A percentile compares a stretch with the other conserved stretches of the same genome.
Evolutionary conservation across 1,140 invertebrate species (phyloP).

Genomic region (Leptinotarsa undecemlineata): DNA sequence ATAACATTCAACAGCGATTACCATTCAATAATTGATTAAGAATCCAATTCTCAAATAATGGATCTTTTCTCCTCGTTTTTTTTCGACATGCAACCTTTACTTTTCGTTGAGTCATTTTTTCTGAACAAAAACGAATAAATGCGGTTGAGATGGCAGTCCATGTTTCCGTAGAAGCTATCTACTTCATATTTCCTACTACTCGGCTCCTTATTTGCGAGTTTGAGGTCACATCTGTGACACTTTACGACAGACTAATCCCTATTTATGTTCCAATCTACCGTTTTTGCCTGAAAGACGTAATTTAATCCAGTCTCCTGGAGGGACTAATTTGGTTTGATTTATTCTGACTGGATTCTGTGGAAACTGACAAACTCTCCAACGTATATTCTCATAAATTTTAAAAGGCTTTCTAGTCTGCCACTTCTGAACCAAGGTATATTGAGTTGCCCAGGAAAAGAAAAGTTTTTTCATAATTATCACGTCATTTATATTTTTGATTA

Average conservation of each 20-base stretch:
- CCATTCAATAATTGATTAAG: too few relatives aligned
- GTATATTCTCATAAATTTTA: not conserved
- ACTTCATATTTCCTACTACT: too few relatives aligned
- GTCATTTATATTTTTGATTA: too few relatives aligned
- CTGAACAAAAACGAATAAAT: too few relatives aligned
- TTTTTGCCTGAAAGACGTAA: not conserved
- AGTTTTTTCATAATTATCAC: too few relatives aligned
- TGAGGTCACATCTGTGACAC: not conserved
- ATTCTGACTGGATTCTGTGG: not conserved
- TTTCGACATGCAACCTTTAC: too few relatives aligned
- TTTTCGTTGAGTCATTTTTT: too few relatives aligned
- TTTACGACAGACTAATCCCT: not conserved
- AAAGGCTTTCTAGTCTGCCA: not conserved
- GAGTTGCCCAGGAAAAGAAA: not conserved
- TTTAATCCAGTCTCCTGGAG: not conserved
- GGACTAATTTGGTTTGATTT: not conserved
- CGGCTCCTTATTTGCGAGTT: not conserved
- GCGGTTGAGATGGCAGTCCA: too few relatives aligned
- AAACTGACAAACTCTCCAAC: slow-evolving; percentile 1
- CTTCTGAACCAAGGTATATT: not conserved
- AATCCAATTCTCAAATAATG: too few relatives aligned
- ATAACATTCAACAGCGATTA: too few relatives aligned
- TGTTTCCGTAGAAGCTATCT: too few relatives aligned
- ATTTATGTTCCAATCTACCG: not conserved
- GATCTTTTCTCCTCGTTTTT: too few relatives aligned